Evolutionary conservation across 2,113 vertebrate species (phyloP).

Genomic region (Passer montanus): DNA sequence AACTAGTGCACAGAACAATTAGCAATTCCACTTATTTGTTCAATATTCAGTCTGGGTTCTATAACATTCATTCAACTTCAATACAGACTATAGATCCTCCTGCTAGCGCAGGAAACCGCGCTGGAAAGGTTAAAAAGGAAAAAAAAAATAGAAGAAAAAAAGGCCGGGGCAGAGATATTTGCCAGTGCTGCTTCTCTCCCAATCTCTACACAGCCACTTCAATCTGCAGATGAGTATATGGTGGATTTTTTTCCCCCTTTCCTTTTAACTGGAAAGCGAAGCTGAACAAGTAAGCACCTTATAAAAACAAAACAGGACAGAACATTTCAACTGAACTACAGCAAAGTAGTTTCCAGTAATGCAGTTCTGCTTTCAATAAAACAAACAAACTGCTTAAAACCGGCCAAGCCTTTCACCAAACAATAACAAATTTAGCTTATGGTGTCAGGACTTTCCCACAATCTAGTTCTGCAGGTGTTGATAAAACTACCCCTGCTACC

Average conservation of each 20-base stretch:
- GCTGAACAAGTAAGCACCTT: constrained; percentile 35
- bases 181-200: background rate
- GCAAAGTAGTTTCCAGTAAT: constrained; percentile 79
- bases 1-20: constrained; percentile 41
- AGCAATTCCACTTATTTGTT: constrained; percentile 15
- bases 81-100: constrained; percentile 11
- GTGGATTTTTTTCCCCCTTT: background rate
- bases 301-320: constrained; percentile 71
- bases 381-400: constrained; percentile 81
- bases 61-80: constrained; percentile 43
- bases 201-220: background rate
- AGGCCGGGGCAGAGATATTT: background rate
- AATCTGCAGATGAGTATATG: constrained; percentile 9
- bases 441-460: constrained; percentile 78
- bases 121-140: constrained; percentile 5
- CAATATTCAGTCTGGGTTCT: constrained; percentile 13
- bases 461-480: constrained; percentile 75
- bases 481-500: constrained; percentile 18
- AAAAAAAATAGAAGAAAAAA: background rate
- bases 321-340: constrained; percentile 78
- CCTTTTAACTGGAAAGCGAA: constrained; percentile 38
- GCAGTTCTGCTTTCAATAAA: constrained; percentile 76
- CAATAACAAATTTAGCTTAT: constrained; percentile 79
- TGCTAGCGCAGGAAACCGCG: background rate
- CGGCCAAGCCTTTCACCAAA: constrained; percentile 76